Evolutionary conservation across 2,797 vertebrate species (phyloP), one percentile per base, ranked within the genome.

Genomic region (Gymnocypris eckloni): DNA sequence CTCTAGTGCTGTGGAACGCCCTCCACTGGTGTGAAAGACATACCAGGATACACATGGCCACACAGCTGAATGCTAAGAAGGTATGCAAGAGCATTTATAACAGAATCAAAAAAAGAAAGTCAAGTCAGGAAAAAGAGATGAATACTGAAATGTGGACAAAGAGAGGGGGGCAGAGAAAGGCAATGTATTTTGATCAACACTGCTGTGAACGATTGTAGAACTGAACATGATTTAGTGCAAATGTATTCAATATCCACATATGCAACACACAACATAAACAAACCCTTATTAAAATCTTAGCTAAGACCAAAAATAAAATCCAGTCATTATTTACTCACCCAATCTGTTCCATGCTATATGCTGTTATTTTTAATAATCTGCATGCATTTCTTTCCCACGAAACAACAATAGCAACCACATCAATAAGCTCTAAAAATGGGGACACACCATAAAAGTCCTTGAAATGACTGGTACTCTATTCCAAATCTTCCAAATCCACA

Each of bases 31-130:
- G 75, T 85, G 59, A 83, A 66, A 85, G 88, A 72, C 75, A 86
- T 83, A 82, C 83, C 87, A 67, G 73, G 76, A 81, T 81, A 78
- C 86, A 81, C 84, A 72, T 54, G 33, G 83, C 73, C 87, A 89
- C n/a, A 72, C 90, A 90, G 90, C 90, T 91, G 89, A 89, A 90
- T 90, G 90, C 88, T 90, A 90, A 91, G 84, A 79, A 89, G 87
- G 45, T 28, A 82, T 73, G 84, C 79, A 80, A 86, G 56, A 48
- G 75, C 83, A 83, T 87, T 88, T 89, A 88, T 75, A 87, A 87
- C 86, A 85, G 73, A 82, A 87, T 33, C 5, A 54, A 37, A 52
- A 37, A 76, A 66, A 67, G 48, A 71, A 67, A 64, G 79, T 81
- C 64, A 39, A n/a, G 66, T 79, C 50, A 37, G 56, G 64, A 83